Evolutionary conservation across 1,140 invertebrate genomes (phyloP).

Genomic region (Drosophila oshimai): DNA sequence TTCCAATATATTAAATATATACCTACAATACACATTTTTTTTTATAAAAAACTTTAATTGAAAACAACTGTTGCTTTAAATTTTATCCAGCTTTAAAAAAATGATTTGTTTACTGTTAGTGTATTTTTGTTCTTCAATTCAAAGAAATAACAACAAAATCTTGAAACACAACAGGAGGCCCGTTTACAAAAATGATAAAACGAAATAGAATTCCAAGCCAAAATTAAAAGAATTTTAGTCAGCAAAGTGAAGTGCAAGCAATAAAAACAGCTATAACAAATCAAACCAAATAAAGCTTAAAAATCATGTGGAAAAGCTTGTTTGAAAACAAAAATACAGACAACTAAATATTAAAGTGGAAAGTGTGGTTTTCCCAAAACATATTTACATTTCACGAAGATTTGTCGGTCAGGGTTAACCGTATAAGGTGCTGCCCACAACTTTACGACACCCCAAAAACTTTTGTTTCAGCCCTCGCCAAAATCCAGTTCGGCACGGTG

Average conservation of each 20-base stretch:
- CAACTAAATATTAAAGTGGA: slow-evolving; percentile 19
- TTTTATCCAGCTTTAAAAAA: too few species aligned
- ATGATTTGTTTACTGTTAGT: background rate
- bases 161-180: slow-evolving; percentile 3
- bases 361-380: background rate
- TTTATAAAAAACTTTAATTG: too few species aligned
- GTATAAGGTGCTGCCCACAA: too few species aligned
- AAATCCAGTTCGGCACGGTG: too few species aligned
- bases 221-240: background rate
- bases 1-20: too few species aligned
- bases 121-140: background rate
- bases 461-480: too few species aligned
- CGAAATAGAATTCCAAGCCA: background rate
- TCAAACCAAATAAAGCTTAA: background rate
- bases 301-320: slow-evolving; percentile 29
- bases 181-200: background rate
- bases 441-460: too few species aligned
- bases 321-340: slow-evolving; percentile 2
- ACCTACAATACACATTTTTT: too few species aligned
- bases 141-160: background rate
- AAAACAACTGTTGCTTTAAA: too few species aligned
- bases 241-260: slow-evolving; percentile 23
- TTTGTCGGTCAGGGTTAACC: too few species aligned
- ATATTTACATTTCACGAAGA: background rate
- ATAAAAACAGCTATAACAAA: slow-evolving; percentile 5